phyloP scores from a whole-genome alignment of 2,797 vertebrate species.

The Thamnophis elegans region DNA sequence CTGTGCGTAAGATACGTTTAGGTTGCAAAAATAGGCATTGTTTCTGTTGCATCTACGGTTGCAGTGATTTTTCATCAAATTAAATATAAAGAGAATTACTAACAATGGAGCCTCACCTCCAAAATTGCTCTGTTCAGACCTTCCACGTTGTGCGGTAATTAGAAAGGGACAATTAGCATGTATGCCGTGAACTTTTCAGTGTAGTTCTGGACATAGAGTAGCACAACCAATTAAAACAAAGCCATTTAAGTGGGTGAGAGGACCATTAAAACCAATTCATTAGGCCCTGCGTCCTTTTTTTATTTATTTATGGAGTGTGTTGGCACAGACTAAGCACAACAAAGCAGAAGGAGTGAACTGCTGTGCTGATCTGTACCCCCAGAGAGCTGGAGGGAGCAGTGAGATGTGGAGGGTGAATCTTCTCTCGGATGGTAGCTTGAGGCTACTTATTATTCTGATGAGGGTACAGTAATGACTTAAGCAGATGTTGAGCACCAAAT shows the following conservation, averaged over 20 bases:
- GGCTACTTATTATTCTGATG: slow-evolving; percentile 66
- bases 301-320: no score
- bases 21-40: not conserved
- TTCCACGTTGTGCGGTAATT: slow-evolving; percentile 76
- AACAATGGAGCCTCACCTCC: slow-evolving; percentile 68
- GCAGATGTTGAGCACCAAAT: slow-evolving; percentile 58
- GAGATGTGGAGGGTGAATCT: slow-evolving; percentile 57
- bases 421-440: slow-evolving; percentile 58
- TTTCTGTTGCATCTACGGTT: slow-evolving; percentile 3
- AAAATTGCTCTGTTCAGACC: slow-evolving; percentile 72
- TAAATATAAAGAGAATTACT: slow-evolving; percentile 60
- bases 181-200: slow-evolving; percentile 73
- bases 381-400: slow-evolving; percentile 66
- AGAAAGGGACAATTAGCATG: slow-evolving; percentile 74
- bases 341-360: slow-evolving; percentile 69
- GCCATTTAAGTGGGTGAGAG: slow-evolving; percentile 74
- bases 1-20: not conserved
- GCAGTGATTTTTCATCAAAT: slow-evolving; percentile 30
- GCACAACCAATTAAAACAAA: slow-evolving; percentile 77
- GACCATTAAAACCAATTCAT: slow-evolving; percentile 76
- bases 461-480: slow-evolving; percentile 64
- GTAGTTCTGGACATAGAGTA: slow-evolving; percentile 71
- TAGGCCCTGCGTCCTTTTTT: slow-evolving; percentile 73
- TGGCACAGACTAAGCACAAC: slow-evolving; percentile 69
- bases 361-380: slow-evolving; percentile 64